Evolutionary conservation across 2,888 invertebrate genomes (phyloP).

Genomic region (Enchytraeus crypticus): DNA sequence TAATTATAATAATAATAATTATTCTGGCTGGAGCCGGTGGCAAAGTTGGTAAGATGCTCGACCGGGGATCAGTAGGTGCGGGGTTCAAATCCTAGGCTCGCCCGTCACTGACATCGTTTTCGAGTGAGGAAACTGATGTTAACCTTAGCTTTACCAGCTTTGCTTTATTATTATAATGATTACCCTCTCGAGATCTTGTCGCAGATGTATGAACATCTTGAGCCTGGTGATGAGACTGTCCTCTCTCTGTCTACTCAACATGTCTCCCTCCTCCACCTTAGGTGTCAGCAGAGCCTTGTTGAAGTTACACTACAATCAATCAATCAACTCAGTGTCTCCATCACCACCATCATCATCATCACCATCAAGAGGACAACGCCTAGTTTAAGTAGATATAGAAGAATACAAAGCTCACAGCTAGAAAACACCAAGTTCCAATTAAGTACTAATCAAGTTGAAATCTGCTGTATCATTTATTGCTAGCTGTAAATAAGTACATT

Average conservation of each 20-base stretch:
- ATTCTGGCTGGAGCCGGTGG: no score
- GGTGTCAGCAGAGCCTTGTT: constrained; percentile 77
- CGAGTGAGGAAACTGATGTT: no score
- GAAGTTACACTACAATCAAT: constrained; percentile 59
- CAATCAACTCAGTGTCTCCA: not conserved
- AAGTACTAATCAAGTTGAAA: no score
- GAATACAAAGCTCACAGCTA: not conserved
- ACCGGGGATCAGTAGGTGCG: no score
- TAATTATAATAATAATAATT: not conserved
- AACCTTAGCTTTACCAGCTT: no score
- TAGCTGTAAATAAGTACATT: no score
- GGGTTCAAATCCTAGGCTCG: no score
- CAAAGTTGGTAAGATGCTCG: no score
- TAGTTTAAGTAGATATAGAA: not conserved
- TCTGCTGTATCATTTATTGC: no score
- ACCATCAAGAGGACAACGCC: not conserved
- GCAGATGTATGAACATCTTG: constrained; percentile 87
- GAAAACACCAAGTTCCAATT: no score
- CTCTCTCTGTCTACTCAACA: constrained; percentile 76
- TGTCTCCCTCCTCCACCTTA: constrained; percentile 76
- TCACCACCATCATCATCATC: not conserved
- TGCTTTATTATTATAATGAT: no score
- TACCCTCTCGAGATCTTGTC: constrained; percentile 87
- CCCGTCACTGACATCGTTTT: no score
- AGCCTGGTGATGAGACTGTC: constrained; percentile 70